Evolutionary conservation across 2,888 invertebrate genomes (phyloP), one percentile per base, ranked within the genome.

Genomic region (Argyra leucocephala): DNA sequence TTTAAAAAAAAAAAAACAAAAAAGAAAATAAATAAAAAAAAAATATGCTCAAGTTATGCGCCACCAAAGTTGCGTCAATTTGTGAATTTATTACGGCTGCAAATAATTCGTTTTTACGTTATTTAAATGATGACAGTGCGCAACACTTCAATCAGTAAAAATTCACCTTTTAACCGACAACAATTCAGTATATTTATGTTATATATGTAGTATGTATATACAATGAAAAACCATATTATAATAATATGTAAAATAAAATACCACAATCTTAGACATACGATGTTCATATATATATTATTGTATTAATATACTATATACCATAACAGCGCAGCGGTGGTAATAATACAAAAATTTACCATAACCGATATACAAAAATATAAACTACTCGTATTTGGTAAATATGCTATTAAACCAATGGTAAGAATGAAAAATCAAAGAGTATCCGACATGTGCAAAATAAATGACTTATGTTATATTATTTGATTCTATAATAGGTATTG

Each of bases 331-430:
- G 10, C 31, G 1, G 10, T 31, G 31, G 12, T 31, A 31, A 1
- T 31, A 31, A 31, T 31, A 31, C 31, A 31, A 31, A 31, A 31
- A 31, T 31, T 31, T 31, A 31, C 31, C 31, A 31, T 31, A 31
- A 31, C 12, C 31, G 31, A 31, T 31, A 31, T 31, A 31, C 31
- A 48, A 15, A 31, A 7, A 31, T 31, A 31, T 48, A 12, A 12
- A 48, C 48, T 48, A 48, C 48, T 48, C 48, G 48, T 48, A 48
- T 48, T 48, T 48, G 48, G 48, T 48, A 48, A 48, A 48, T 18
- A 9, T 18, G 18, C 12, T 18, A 48, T 12, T 48, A 18, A 31
- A 7, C 3, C 1, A 2, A 31, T 31, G 9, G 31, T 31, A 31
- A 31, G 12, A 48, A 48, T 5, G 18, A 10, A 48, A 48, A 48